Conservation (phyloP, 2,113 vertebrate species). For the Nannospalax galili region DNA sequence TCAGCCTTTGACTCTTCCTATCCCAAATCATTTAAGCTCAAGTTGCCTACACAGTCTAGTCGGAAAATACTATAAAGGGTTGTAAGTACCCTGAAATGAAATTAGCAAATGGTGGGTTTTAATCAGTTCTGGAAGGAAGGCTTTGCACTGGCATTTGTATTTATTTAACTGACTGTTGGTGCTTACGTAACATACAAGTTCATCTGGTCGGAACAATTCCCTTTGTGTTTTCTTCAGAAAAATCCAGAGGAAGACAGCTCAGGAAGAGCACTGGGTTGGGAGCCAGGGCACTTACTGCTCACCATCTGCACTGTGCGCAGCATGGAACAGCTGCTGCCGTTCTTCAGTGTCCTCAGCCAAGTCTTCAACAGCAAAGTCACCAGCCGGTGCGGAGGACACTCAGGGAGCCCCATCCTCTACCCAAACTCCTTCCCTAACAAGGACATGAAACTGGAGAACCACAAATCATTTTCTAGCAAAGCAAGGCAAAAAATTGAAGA, state of each 20-base stretch:
- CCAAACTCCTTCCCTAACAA: conserved; percentile 89
- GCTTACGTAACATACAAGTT: not conserved
- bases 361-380: conserved; percentile 98
- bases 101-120: not conserved
- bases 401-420: conserved; percentile 88
- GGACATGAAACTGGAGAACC: conserved; percentile 95
- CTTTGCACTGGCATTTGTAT: not conserved
- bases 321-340: conserved; percentile 98
- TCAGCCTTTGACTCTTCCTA: not conserved
- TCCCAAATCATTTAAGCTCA: not conserved
- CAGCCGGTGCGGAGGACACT: conserved; percentile 89
- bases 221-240: conserved; percentile 88
- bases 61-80: not conserved
- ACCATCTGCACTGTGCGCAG: conserved; percentile 95
- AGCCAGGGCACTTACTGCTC: conserved; percentile 95
- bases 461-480: conserved; percentile 96
- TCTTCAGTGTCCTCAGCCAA: conserved; percentile 97
- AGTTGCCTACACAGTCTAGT: not conserved
- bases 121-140: not conserved
- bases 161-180: no score
- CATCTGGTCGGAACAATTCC: not conserved
- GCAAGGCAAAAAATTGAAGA: conserved; percentile 98
- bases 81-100: not conserved
- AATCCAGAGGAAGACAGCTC: conserved; percentile 96
- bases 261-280: conserved; percentile 92